Evolutionary conservation across 2,888 invertebrate species (phyloP).

Genomic region (Teleiodes luculella): DNA sequence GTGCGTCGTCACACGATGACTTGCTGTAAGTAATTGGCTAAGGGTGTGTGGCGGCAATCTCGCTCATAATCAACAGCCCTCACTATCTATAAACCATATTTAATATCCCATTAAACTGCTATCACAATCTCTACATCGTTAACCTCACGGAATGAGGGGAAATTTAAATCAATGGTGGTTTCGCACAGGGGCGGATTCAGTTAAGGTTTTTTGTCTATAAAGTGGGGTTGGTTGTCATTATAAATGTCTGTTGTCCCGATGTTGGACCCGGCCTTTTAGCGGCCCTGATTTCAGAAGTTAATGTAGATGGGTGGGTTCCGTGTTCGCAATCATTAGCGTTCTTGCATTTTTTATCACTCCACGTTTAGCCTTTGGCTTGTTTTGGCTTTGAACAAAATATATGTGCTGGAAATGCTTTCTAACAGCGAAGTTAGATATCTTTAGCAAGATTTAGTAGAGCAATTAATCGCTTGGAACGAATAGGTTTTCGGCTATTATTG

Average conservation of each 20-base stretch:
- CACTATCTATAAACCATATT: conserved; percentile 10
- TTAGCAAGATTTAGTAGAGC: conserved; percentile 43
- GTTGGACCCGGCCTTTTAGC: neutral
- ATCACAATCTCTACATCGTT: conserved; percentile 3
- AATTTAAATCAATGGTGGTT: conserved; percentile 15
- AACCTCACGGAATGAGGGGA: conserved; percentile 7
- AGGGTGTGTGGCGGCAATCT: neutral
- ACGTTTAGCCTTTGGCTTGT: conserved; percentile 39
- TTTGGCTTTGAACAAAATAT: conserved; percentile 40
- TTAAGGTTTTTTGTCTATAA: neutral
- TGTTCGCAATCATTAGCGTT: conserved; percentile 46
- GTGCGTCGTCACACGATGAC: neutral
- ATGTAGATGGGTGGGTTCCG: conserved; percentile 45
- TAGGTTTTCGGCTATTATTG: conserved; percentile 13
- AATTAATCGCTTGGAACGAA: conserved; percentile 47
- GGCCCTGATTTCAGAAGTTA: conserved; percentile 25
- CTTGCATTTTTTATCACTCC: conserved; percentile 53
- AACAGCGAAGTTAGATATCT: conserved; percentile 30
- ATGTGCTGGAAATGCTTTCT: conserved; percentile 32
- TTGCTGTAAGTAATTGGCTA: neutral
- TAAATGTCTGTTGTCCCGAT: neutral
- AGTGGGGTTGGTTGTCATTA: neutral
- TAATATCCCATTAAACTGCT: conserved; percentile 2
- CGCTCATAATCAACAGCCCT: neutral
- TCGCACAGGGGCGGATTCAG: conserved; percentile 1